Evolutionary conservation across 2,888 invertebrate genomes (phyloP).

Genomic region (Buathra laborator): DNA sequence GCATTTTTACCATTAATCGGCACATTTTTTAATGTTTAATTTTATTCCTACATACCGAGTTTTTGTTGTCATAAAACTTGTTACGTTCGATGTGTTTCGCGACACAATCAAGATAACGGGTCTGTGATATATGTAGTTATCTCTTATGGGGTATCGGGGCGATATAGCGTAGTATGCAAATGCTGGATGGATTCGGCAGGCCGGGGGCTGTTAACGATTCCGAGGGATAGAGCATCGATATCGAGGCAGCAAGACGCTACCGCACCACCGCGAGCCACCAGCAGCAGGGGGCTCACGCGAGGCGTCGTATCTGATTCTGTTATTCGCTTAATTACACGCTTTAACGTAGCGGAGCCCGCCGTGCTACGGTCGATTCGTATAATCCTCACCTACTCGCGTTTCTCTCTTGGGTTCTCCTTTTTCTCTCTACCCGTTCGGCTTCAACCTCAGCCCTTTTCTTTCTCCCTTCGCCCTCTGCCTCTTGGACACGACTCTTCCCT

Average conservation of each 20-base stretch:
- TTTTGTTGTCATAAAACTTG: neutral
- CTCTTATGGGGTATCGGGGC: neutral
- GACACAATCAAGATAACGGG: slow-evolving; percentile 46
- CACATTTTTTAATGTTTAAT: too few relatives aligned
- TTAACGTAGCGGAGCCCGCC: slow-evolving; percentile 78
- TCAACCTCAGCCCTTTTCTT: slow-evolving; percentile 63
- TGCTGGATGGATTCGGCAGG: slow-evolving; percentile 56
- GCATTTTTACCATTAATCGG: too few relatives aligned
- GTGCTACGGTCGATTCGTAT: slow-evolving; percentile 80
- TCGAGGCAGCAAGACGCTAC: slow-evolving; percentile 58
- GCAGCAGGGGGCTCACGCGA: slow-evolving; percentile 79
- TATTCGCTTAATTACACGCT: slow-evolving; percentile 83
- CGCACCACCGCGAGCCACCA: slow-evolving; percentile 51
- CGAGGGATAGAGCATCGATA: slow-evolving; percentile 61
- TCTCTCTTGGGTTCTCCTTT: slow-evolving; percentile 68
- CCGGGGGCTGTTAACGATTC: slow-evolving; percentile 63
- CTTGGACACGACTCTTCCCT: slow-evolving; percentile 41
- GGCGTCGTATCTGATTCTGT: slow-evolving; percentile 83
- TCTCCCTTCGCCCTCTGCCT: slow-evolving; percentile 45
- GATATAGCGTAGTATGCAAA: slow-evolving; percentile 65
- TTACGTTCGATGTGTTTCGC: slow-evolving; percentile 26
- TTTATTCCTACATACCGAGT: neutral
- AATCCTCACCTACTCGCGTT: slow-evolving; percentile 79
- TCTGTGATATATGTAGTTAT: slow-evolving; percentile 19
- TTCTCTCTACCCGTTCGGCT: slow-evolving; percentile 71